Evolutionary conservation across 2,888 invertebrate species (phyloP).

Genomic region (Drosophila testacea): DNA sequence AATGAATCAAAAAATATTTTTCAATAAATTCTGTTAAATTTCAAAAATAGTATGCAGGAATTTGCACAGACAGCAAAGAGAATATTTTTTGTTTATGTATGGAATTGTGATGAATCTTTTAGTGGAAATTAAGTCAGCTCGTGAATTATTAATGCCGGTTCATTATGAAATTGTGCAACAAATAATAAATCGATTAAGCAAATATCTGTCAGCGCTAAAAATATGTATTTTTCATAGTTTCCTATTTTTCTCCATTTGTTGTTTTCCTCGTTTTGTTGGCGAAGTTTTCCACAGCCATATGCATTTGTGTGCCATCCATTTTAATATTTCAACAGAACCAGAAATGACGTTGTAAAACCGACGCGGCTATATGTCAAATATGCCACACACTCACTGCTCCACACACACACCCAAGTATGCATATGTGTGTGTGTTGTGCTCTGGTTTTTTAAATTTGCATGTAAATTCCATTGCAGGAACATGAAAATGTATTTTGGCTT

Average conservation of each 20-base stretch:
- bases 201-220: slow-evolving; percentile 76
- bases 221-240: slow-evolving; percentile 65
- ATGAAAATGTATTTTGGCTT: slow-evolving; percentile 74
- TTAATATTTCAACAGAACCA: slow-evolving; percentile 80
- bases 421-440: slow-evolving; percentile 24
- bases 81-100: neutral
- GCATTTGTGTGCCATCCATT: slow-evolving; percentile 74
- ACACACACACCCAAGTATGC: slow-evolving; percentile 11
- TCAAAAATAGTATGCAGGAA: slow-evolving; percentile 7
- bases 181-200: slow-evolving; percentile 80
- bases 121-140: slow-evolving; percentile 42
- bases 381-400: slow-evolving; percentile 54
- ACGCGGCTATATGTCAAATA: slow-evolving; percentile 80
- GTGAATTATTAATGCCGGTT: slow-evolving; percentile 73
- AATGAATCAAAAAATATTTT: too few species aligned
- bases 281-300: slow-evolving; percentile 47
- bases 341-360: slow-evolving; percentile 80
- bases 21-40: neutral
- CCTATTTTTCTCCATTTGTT: slow-evolving; percentile 14
- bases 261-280: slow-evolving; percentile 4
- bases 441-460: slow-evolving; percentile 76
- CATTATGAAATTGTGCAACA: slow-evolving; percentile 77
- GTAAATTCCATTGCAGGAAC: slow-evolving; percentile 75
- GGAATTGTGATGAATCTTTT: slow-evolving; percentile 43
- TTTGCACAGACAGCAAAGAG: slow-evolving; percentile 1